Evolutionary conservation across 2,888 invertebrate species (phyloP).

Genomic region (Isoperla grammatica): DNA sequence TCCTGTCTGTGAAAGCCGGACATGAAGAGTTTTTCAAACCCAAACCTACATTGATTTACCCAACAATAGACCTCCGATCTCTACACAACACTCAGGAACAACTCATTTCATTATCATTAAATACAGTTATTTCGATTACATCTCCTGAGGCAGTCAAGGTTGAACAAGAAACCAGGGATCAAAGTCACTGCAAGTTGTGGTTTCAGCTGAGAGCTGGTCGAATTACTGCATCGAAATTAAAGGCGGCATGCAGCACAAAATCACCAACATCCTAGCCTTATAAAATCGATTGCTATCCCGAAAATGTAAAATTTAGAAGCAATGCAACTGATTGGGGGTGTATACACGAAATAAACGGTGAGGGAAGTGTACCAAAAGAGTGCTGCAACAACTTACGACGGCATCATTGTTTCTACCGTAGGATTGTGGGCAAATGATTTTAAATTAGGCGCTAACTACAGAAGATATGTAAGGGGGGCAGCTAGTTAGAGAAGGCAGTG

Average conservation of each 20-base stretch:
- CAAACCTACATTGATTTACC: background rate
- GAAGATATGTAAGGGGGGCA: too few species aligned
- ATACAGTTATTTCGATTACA: background rate
- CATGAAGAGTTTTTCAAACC: background rate
- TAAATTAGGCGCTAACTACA: too few species aligned
- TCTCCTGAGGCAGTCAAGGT: background rate
- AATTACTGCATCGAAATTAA: background rate
- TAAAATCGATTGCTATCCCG: background rate
- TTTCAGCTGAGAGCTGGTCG: background rate
- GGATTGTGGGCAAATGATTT: too few species aligned
- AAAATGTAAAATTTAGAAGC: background rate
- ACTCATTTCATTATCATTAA: background rate
- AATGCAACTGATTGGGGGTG: background rate
- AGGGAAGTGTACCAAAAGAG: too few species aligned
- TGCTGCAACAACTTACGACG: too few species aligned
- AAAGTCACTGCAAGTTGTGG: background rate
- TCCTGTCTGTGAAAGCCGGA: background rate
- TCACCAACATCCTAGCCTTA: background rate
- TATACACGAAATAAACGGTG: background rate
- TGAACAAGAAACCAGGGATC: background rate
- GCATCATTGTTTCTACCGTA: too few species aligned
- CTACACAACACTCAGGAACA: background rate
- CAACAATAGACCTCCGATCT: background rate
- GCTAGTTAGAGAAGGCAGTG: too few species aligned
- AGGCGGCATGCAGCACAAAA: background rate